Percentiles rank a stretch among this genome's conserved stretches.
phyloP scores from a whole-genome alignment of 2,888 invertebrate genomes.

The Shargacucullia verbasci region DNA sequence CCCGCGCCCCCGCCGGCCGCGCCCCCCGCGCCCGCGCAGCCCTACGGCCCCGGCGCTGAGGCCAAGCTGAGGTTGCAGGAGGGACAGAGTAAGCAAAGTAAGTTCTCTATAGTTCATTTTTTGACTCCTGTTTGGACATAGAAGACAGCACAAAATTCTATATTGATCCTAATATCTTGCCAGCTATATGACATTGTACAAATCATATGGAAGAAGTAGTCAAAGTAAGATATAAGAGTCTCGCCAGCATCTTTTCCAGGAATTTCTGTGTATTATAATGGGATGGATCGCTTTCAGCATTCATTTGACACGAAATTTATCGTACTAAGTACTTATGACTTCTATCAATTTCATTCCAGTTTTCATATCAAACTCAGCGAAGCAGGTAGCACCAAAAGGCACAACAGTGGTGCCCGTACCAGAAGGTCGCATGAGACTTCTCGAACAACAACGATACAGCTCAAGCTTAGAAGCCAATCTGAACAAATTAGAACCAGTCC shows the following conservation, averaged over 20 bases:
- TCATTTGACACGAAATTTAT: too few species aligned
- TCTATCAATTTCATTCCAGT: conserved; percentile 67
- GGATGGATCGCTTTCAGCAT: too few species aligned
- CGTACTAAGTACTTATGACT: not conserved
- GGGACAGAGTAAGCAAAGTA: conserved; percentile 85
- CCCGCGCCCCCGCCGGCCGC: conserved; percentile 63
- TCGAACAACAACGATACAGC: conserved; percentile 88
- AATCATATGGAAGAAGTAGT: too few species aligned
- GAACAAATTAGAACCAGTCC: conserved; percentile 72
- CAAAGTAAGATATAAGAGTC: too few species aligned
- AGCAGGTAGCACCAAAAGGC: conserved; percentile 74
- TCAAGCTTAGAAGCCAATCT: conserved; percentile 90
- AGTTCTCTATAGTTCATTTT: conserved; percentile 9
- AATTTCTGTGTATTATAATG: too few species aligned
- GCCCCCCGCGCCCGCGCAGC: conserved; percentile 66
- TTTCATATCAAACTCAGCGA: conserved; percentile 71
- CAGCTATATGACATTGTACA: too few species aligned
- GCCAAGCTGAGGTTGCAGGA: conserved; percentile 88
- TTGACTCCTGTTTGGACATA: too few species aligned
- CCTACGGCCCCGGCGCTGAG: conserved; percentile 89
- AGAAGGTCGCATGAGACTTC: conserved; percentile 89
- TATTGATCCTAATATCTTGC: too few species aligned
- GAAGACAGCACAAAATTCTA: too few species aligned
- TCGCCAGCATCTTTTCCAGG: too few species aligned
- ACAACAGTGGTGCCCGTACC: conserved; percentile 85